Percentiles rank a stretch among this genome's conserved stretches.
phyloP scores from a whole-genome alignment of 2,797 vertebrate species.

The Heterohyrax brucei region DNA sequence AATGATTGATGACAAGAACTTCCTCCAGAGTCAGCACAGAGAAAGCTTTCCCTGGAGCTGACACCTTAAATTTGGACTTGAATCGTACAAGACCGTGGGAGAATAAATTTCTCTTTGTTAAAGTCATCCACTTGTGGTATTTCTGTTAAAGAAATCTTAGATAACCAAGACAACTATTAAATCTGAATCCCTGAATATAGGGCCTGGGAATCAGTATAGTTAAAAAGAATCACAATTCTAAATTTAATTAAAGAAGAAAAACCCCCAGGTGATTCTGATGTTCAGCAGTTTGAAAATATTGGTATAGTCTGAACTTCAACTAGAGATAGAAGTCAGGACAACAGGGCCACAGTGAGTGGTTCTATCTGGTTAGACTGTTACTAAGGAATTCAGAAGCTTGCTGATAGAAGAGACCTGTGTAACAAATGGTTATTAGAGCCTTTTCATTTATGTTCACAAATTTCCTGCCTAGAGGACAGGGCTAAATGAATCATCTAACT shows the following conservation, averaged over 20 bases:
- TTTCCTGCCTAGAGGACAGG: conserved; percentile 3
- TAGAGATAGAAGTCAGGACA: conserved; percentile 25
- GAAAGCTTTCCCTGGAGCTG: too few species aligned
- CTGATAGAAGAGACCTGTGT: conserved; percentile 29
- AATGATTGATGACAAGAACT: too few species aligned
- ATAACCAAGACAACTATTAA: neutral
- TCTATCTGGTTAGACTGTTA: conserved; percentile 1
- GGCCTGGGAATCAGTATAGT: neutral
- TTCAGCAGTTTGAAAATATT: conserved; percentile 58
- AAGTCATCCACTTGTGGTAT: too few species aligned
- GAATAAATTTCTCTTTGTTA: too few species aligned
- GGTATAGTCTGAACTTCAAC: neutral
- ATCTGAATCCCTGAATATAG: neutral
- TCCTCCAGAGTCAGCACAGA: too few species aligned
- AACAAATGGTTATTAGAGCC: conserved; percentile 13
- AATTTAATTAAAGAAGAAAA: conserved; percentile 30
- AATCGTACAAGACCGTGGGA: too few species aligned
- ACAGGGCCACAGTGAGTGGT: neutral
- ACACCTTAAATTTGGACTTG: too few species aligned
- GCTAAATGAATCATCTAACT: neutral
- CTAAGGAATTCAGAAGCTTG: neutral
- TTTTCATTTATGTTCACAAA: conserved; percentile 48
- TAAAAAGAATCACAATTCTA: conserved; percentile 43
- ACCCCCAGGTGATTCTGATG: neutral
- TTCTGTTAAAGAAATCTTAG: too few species aligned